phyloP scores from a whole-genome alignment of 1,140 invertebrate genomes.

The Eufriesea mexicana region DNA sequence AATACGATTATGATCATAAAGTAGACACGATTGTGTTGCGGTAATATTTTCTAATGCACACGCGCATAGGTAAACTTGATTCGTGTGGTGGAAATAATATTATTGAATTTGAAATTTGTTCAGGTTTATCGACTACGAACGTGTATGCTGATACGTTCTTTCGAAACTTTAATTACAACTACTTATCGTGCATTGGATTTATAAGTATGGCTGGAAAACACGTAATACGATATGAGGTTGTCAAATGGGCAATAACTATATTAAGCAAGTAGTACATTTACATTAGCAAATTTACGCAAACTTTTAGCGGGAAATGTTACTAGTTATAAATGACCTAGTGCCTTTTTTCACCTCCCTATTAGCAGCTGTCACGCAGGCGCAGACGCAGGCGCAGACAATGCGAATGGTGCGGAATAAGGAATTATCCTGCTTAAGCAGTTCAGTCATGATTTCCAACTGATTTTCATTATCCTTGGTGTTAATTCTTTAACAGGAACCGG shows the following conservation, averaged over 20 bases:
- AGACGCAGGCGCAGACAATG: neutral
- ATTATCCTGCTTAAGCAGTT: neutral
- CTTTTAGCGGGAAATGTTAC: neutral
- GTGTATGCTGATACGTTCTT: neutral
- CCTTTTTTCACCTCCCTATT: neutral
- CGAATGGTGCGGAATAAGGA: neutral
- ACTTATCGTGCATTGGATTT: neutral
- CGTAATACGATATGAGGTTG: neutral
- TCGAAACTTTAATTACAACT: neutral
- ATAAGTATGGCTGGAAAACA: neutral
- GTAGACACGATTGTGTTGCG: no score
- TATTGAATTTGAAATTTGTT: neutral
- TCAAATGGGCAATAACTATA: neutral
- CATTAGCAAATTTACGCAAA: neutral
- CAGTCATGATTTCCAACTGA: constrained; percentile 13
- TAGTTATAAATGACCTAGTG: neutral
- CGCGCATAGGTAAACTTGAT: no score
- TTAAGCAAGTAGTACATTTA: no score
- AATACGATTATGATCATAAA: no score
- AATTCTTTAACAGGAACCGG: constrained; percentile 13
- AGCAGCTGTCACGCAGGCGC: neutral
- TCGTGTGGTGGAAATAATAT: neutral
- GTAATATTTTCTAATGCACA: no score
- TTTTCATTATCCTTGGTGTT: constrained; percentile 30
- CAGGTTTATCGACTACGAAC: no score